Conservation (phyloP, 1,140 invertebrate species). For the Lutraria rhynchaena region DNA sequence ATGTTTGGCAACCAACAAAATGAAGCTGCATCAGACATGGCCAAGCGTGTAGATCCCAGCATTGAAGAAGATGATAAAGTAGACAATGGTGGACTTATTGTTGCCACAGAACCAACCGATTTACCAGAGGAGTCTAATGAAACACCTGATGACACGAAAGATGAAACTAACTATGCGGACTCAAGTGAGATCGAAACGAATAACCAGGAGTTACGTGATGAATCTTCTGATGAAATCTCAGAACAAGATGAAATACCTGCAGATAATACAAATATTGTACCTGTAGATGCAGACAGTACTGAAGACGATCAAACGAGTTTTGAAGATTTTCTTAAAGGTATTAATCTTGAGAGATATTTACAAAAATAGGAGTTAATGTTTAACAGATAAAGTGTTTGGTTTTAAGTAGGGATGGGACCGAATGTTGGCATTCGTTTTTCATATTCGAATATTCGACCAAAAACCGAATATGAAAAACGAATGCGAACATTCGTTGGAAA, state of each 20-base stretch:
- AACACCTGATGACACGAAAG: background rate
- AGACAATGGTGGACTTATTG: conserved; percentile 21
- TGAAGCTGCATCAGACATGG: conserved; percentile 14
- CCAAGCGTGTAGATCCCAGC: conserved; percentile 5
- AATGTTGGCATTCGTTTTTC: too few species aligned
- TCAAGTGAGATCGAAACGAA: background rate
- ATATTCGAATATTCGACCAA: too few species aligned
- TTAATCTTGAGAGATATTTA: too few species aligned
- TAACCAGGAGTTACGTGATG: background rate
- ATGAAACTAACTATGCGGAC: background rate
- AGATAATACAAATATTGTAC: background rate
- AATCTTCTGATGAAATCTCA: background rate
- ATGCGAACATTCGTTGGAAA: too few species aligned
- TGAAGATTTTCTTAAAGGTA: conserved; percentile 16
- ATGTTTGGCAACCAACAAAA: conserved; percentile 53
- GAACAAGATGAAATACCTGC: conserved; percentile 1
- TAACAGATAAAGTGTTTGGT: too few species aligned
- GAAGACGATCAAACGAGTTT: conserved; percentile 1
- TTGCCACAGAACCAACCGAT: conserved; percentile 9
- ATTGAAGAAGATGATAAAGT: background rate
- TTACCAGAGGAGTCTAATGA: background rate
- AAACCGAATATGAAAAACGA: too few species aligned
- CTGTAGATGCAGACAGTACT: background rate
- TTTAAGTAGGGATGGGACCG: too few species aligned
- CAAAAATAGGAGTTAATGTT: too few species aligned